Evolutionary conservation across 2,113 vertebrate genomes (phyloP).

Genomic region (Melozone crissalis): DNA sequence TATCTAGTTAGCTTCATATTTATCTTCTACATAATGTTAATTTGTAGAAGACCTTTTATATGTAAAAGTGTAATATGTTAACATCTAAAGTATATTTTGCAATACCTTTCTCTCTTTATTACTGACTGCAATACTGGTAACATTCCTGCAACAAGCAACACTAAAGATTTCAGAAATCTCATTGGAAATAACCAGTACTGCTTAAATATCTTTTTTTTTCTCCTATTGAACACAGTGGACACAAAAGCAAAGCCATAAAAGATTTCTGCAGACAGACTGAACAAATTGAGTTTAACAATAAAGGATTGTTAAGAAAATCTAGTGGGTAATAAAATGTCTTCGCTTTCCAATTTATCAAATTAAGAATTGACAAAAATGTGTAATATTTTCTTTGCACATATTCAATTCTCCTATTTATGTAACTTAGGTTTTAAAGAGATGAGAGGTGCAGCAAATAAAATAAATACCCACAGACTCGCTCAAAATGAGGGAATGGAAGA

Average conservation of each 20-base stretch:
- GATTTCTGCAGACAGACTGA: neutral
- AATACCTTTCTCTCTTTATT: neutral
- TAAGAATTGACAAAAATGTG: neutral
- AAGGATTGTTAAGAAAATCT: neutral
- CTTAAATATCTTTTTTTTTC: neutral
- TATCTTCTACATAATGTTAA: neutral
- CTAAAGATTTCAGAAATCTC: neutral
- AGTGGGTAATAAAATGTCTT: neutral
- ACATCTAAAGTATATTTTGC: neutral
- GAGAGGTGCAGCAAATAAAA: neutral
- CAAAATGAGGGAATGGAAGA: neutral
- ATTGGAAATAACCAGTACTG: neutral
- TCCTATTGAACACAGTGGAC: neutral
- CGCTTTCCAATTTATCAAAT: neutral
- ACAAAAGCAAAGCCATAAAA: neutral
- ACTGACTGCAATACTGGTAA: neutral
- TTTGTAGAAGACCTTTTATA: neutral
- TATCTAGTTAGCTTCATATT: neutral
- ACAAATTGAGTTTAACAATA: neutral
- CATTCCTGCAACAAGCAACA: neutral
- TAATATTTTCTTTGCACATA: neutral
- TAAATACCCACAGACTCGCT: neutral
- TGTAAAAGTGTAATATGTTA: neutral
- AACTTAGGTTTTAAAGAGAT: neutral
- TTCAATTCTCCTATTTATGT: neutral